phyloP scores from a whole-genome alignment of 2,797 vertebrate species.

The Coilia nasus region DNA sequence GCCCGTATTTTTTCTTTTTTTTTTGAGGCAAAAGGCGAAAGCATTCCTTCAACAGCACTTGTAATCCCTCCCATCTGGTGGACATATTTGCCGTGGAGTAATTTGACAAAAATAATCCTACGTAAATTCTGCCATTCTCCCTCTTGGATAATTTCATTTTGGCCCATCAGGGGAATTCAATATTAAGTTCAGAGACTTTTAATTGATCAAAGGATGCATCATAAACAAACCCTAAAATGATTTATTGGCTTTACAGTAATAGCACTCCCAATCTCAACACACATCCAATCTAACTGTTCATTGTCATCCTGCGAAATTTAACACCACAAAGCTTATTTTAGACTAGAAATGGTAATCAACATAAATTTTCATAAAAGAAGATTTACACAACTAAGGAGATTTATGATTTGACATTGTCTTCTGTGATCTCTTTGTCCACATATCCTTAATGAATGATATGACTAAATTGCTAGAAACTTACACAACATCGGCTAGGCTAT shows the following conservation, averaged over 20 bases:
- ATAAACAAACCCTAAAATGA: neutral
- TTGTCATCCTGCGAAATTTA: neutral
- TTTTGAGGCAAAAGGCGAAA: constrained; percentile 4
- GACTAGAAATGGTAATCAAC: neutral
- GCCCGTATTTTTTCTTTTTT: neutral
- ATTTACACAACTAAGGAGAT: neutral
- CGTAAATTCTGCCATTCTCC: constrained; percentile 23
- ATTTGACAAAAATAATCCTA: constrained; percentile 36
- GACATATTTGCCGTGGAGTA: constrained; percentile 32
- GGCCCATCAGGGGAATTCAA: constrained; percentile 22
- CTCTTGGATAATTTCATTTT: constrained; percentile 20
- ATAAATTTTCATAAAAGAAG: neutral
- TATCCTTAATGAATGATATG: neutral
- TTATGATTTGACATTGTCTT: neutral
- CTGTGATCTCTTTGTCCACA: neutral
- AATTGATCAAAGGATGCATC: neutral
- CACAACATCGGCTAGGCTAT: neutral
- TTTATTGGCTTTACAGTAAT: neutral
- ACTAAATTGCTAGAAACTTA: neutral
- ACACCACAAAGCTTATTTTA: neutral
- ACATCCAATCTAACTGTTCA: neutral
- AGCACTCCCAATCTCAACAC: neutral
- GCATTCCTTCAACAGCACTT: constrained; percentile 18
- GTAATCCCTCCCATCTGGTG: constrained; percentile 29
- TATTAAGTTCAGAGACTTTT: neutral